Conservation (phyloP, 2,113 vertebrate species). For the Anguilla japonica region DNA sequence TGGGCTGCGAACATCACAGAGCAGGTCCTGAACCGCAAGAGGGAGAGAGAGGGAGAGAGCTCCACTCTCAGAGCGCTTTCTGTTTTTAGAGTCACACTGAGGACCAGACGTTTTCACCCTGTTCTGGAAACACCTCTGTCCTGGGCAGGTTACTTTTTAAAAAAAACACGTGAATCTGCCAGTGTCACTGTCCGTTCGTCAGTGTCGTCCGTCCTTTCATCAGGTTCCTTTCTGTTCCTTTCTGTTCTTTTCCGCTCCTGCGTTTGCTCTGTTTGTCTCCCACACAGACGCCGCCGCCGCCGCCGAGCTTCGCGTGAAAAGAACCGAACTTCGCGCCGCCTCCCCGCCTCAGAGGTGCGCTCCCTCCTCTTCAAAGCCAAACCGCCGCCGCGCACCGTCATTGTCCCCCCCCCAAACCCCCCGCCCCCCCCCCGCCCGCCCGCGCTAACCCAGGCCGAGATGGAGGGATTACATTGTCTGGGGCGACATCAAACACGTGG, state of each 20-base stretch:
- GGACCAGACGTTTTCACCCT: too few species aligned
- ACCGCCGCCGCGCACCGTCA: not conserved
- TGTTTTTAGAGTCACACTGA: too few species aligned
- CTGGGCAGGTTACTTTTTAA: too few species aligned
- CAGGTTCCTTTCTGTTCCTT: too few species aligned
- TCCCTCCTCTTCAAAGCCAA: not conserved
- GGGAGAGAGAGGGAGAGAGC: too few species aligned
- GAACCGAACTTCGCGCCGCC: not conserved
- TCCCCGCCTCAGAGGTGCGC: not conserved
- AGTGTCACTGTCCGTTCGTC: too few species aligned
- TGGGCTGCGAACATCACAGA: too few species aligned
- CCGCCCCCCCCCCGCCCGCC: not conserved
- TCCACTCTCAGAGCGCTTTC: too few species aligned
- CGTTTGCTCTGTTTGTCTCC: not conserved
- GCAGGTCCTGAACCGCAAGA: too few species aligned
- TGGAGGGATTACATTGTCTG: not conserved
- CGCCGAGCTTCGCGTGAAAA: slow-evolving; percentile 10
- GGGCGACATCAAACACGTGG: not conserved
- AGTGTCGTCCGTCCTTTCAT: too few species aligned
- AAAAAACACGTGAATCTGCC: too few species aligned
- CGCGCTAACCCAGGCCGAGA: not conserved
- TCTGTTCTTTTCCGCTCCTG: not conserved
- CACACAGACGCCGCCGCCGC: not conserved
- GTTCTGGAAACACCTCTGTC: too few species aligned
- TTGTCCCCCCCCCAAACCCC: not conserved